A percentile compares a stretch with the other conserved stretches of the same genome.
Evolutionary conservation across 1,140 invertebrate genomes (phyloP).

Genomic region (Onthophagus taurus): DNA sequence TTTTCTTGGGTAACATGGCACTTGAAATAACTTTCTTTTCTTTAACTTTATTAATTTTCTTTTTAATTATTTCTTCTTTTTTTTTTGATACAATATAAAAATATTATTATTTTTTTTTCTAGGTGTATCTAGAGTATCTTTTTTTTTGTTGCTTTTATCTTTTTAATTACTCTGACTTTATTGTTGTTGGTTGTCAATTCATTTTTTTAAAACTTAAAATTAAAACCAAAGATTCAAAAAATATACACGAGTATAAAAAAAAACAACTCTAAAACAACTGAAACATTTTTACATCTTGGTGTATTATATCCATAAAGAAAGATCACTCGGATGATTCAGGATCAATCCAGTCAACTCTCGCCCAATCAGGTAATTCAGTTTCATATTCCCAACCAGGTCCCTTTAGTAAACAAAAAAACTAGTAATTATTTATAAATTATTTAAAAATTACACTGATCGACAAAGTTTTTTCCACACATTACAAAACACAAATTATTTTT

Average conservation of each 20-base stretch:
- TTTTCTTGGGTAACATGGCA: too few relatives aligned
- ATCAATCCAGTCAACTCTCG: conserved; percentile 68
- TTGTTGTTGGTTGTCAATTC: background rate
- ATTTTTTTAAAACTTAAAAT: conserved; percentile 13
- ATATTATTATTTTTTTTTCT: too few relatives aligned
- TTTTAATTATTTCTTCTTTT: too few relatives aligned
- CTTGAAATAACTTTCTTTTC: too few relatives aligned
- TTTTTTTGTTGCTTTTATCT: background rate
- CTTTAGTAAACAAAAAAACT: conserved; percentile 39
- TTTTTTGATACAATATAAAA: too few relatives aligned
- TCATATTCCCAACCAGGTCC: conserved; percentile 84
- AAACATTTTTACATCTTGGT: conserved; percentile 10
- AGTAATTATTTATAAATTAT: too few relatives aligned
- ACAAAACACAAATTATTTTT: too few relatives aligned
- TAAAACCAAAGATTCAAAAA: conserved; percentile 33
- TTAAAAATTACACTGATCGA: too few relatives aligned
- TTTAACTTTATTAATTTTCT: too few relatives aligned
- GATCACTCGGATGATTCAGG: conserved; percentile 38
- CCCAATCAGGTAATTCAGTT: conserved; percentile 82
- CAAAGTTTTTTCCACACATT: too few relatives aligned
- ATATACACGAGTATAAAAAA: conserved; percentile 26
- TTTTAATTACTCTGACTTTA: background rate
- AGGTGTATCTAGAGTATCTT: background rate
- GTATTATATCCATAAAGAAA: conserved; percentile 15
- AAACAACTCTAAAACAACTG: conserved; percentile 7